Evolutionary conservation across 1,140 invertebrate genomes (phyloP).

Genomic region (Liolophura sinensis): DNA sequence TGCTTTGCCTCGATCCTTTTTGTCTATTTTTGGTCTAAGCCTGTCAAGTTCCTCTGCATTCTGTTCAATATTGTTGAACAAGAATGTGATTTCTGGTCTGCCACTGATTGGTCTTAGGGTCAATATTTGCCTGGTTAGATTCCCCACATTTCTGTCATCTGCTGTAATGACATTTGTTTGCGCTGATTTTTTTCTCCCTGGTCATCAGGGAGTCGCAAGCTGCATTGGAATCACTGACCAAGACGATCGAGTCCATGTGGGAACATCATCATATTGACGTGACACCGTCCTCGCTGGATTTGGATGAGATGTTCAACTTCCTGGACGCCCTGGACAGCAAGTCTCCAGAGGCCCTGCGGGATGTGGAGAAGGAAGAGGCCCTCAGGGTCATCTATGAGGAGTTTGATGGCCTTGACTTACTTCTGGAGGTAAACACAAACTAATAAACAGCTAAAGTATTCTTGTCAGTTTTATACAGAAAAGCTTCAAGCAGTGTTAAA

Average conservation of each 20-base stretch:
- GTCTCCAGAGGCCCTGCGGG: constrained; percentile 14
- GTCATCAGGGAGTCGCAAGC: constrained; percentile 71
- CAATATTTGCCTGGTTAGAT: no score
- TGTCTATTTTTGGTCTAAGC: no score
- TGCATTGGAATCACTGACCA: constrained; percentile 74
- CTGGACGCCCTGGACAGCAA: constrained; percentile 77
- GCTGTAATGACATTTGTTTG: no score
- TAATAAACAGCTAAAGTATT: neutral
- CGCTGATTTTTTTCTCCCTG: no score
- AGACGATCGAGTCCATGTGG: constrained; percentile 78
- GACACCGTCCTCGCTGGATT: constrained; percentile 75
- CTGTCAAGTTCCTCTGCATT: no score
- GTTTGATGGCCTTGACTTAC: constrained; percentile 40
- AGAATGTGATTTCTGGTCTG: no score
- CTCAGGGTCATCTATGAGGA: constrained; percentile 19
- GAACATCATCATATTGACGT: constrained; percentile 61
- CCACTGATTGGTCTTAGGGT: no score
- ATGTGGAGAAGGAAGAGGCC: constrained; percentile 24
- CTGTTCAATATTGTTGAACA: no score
- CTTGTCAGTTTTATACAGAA: constrained; percentile 20
- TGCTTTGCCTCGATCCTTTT: no score
- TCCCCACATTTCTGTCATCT: no score
- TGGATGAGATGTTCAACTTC: constrained; percentile 93
- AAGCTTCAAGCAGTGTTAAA: constrained; percentile 14
- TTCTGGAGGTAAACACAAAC: constrained; percentile 26